Base-by-base conservation (phyloP, 1,140 invertebrate species). In the Pseudobourletiella spinata region DNA sequence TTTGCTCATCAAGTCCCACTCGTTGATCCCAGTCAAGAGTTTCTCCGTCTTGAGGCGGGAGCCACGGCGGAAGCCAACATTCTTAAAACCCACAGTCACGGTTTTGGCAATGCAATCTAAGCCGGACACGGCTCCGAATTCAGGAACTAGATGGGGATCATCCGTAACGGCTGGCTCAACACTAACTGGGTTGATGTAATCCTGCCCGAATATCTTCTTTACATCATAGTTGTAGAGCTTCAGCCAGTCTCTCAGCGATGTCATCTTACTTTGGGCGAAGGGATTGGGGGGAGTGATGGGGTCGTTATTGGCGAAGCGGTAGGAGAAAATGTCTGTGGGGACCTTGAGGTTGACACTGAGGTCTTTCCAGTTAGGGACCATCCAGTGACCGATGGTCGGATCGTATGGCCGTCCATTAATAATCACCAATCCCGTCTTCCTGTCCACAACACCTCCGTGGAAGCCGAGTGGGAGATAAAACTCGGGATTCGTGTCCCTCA, bases 401-500 rank as follows among this genome's bases (percentile, higher is more conserved):
- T 97, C 94, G 73, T 97, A 98, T 50, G 94, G 80, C 56, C 91
- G 79, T 56, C 86, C 86, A 48, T 86, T 83, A 54, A 93, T 78
- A 72, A 92, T 89, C 2, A 96, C 79, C 22, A 98, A 77, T 61
- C 89, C 87, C 0, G 89, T 86, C 73, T 91, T 83, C 18, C 83
- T 83, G 77, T 94, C 86, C 63, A 91, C 80, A 64, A 90, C 77
- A 72, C 91, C 91, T 4, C 91, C 91, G 71, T 94, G 90, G 82
- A 95, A 97, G 72, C 92, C 92, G 29, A 95, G 83, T 0, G 89
- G 89, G 25, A 97, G 76, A 70, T 91, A 91, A 72, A 97, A 92
- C 42, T 88, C 85, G 1, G 91, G 89, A 75, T 93, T 94, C 0
- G 89, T 89, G 73, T 97, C 94, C 65, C 86, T 84, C 11, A 91